Conservation (phyloP, 2,888 invertebrate genomes). For the Anticlea derivata region DNA sequence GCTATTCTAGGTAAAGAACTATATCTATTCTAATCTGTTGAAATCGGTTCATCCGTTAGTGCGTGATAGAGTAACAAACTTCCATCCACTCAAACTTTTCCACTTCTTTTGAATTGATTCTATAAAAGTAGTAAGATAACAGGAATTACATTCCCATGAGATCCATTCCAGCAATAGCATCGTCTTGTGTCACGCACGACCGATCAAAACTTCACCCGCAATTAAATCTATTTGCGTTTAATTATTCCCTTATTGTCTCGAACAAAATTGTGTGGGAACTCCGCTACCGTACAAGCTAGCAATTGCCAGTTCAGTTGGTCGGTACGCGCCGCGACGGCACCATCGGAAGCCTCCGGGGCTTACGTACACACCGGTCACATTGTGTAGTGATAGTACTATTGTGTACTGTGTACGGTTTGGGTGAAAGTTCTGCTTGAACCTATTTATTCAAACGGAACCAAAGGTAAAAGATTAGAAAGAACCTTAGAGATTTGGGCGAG, state of each 20-base stretch:
- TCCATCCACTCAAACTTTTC: too few species aligned
- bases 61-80: too few species aligned
- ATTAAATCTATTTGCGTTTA: conserved; percentile 46
- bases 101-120: too few species aligned
- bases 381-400: neutral
- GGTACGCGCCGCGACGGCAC: conserved; percentile 15
- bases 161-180: conserved; percentile 14
- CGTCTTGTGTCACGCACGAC: conserved; percentile 37
- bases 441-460: neutral
- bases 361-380: neutral
- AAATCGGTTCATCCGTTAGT: too few species aligned
- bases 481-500: neutral
- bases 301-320: conserved; percentile 28
- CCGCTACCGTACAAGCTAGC: conserved; percentile 4
- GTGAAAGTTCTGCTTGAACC: conserved; percentile 14
- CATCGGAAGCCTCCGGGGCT: conserved; percentile 12
- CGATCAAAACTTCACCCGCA: conserved; percentile 36
- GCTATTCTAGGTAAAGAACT: too few species aligned
- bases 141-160: conserved; percentile 8
- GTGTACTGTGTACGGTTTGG: conserved; percentile 2
- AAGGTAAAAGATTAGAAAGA: too few species aligned
- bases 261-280: conserved; percentile 45
- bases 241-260: conserved; percentile 46
- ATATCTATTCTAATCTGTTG: too few species aligned
- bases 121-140: too few species aligned